Evolutionary conservation across 2,888 invertebrate genomes (phyloP).

Genomic region (Acanthosepion lycidas): DNA sequence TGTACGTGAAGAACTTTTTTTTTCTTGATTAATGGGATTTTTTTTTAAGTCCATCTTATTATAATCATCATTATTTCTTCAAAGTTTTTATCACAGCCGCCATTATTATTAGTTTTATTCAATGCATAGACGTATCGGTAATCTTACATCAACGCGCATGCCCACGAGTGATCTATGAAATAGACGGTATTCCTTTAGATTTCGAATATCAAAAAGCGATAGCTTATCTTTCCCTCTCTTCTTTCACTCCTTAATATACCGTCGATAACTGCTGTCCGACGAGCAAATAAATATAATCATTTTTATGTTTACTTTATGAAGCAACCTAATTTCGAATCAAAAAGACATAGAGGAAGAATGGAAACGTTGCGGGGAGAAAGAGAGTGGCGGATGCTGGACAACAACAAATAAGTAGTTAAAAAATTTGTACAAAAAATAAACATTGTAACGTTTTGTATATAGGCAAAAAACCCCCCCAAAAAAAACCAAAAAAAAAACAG

Average conservation of each 20-base stretch:
- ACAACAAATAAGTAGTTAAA: not conserved
- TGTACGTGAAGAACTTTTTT: no score
- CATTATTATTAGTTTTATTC: not conserved
- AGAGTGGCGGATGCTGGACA: no score
- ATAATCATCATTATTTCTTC: no score
- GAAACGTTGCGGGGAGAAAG: not conserved
- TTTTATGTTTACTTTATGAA: slow-evolving; percentile 10
- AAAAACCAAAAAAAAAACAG: not conserved
- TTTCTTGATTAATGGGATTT: no score
- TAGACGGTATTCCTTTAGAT: not conserved
- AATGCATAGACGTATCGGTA: not conserved
- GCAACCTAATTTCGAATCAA: not conserved
- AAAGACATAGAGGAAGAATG: not conserved
- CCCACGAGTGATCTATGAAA: not conserved
- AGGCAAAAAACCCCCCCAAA: no score
- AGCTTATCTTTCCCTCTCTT: no score
- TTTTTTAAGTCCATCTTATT: no score
- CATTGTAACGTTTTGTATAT: not conserved
- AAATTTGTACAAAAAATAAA: not conserved
- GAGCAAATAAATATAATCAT: slow-evolving; percentile 11
- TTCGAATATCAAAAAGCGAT: not conserved
- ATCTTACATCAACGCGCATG: not conserved
- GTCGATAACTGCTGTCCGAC: not conserved
- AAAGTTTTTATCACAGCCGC: no score
- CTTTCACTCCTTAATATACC: not conserved